A percentile compares a stretch with the other conserved stretches of the same genome.
These are phyloP conservation scores for Loriculus beryllinus DNA, from an alignment of 2,797 vertebrate species.

Conservation along the genomic window DNA sequence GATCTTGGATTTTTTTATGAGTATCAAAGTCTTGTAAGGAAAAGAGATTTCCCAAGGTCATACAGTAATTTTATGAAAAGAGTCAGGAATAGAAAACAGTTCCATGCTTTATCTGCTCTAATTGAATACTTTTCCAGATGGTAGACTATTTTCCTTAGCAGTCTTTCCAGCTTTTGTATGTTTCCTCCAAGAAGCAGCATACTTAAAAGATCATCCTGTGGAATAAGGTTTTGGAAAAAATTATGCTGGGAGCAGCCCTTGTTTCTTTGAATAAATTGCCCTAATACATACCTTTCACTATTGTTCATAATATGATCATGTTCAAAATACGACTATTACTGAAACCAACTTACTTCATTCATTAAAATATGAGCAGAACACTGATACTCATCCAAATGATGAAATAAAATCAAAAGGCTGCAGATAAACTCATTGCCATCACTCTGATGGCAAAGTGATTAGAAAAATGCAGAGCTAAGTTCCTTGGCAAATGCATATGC, in stretches of 20 bases:
- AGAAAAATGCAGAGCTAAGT: neutral
- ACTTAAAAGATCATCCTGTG: neutral
- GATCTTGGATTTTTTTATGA: slow-evolving; percentile 2
- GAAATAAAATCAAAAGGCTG: neutral
- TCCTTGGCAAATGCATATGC: neutral
- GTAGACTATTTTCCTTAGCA: neutral
- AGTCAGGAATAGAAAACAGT: neutral
- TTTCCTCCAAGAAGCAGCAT: neutral
- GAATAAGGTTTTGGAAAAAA: neutral
- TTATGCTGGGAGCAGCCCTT: neutral
- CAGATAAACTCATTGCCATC: neutral
- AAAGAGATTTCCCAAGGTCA: slow-evolving; percentile 27
- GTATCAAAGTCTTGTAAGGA: neutral
- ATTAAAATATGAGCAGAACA: neutral
- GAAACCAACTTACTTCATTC: neutral
- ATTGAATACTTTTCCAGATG: neutral
- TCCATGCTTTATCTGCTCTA: slow-evolving; percentile 3
- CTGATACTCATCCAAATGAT: neutral
- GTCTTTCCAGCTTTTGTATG: neutral
- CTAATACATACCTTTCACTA: neutral
- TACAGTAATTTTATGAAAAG: neutral
- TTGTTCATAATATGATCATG: neutral
- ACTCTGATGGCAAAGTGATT: neutral
- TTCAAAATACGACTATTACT: neutral
- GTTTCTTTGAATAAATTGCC: neutral